These are phyloP conservation scores for Brachionus rotundiformis DNA, from an alignment of 1,140 invertebrate genomes.

Conservation along the genomic window DNA sequence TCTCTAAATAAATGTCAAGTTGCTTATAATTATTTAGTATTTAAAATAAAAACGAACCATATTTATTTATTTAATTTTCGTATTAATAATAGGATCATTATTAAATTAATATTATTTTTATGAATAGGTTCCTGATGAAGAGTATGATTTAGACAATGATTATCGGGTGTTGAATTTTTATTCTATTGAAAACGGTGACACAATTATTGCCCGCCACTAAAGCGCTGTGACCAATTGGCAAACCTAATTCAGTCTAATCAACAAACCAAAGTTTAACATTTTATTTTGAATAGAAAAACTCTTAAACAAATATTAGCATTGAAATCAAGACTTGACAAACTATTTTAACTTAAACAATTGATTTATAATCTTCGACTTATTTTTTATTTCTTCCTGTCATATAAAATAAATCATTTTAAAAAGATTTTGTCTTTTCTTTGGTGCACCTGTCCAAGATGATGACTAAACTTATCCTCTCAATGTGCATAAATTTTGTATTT, in stretches of 20 bases:
- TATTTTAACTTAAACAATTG: not conserved
- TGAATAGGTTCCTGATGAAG: conserved; percentile 67
- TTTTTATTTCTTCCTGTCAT: conserved; percentile 14
- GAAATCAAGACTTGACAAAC: conserved; percentile 8
- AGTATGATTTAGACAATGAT: conserved; percentile 76
- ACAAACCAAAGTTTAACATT: not conserved
- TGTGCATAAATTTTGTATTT: conserved; percentile 1
- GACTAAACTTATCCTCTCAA: not conserved
- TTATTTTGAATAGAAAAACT: not conserved
- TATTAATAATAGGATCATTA: not conserved
- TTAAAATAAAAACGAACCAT: not conserved
- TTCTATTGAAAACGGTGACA: conserved; percentile 80
- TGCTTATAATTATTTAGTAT: too few species aligned
- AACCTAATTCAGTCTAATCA: not conserved
- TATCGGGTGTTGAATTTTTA: conserved; percentile 78
- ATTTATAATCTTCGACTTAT: conserved; percentile 6
- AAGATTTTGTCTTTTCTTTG: not conserved
- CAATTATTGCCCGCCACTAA: conserved; percentile 63
- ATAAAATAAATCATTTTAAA: conserved; percentile 1
- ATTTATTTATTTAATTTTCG: conserved; percentile 38
- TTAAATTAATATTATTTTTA: conserved; percentile 54
- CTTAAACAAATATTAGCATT: conserved; percentile 33
- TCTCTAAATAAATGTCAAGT: too few species aligned
- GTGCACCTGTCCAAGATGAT: not conserved
- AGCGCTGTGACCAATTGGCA: not conserved